Conservation (phyloP, 2,113 vertebrate genomes). For the Brevimyrus niger region DNA sequence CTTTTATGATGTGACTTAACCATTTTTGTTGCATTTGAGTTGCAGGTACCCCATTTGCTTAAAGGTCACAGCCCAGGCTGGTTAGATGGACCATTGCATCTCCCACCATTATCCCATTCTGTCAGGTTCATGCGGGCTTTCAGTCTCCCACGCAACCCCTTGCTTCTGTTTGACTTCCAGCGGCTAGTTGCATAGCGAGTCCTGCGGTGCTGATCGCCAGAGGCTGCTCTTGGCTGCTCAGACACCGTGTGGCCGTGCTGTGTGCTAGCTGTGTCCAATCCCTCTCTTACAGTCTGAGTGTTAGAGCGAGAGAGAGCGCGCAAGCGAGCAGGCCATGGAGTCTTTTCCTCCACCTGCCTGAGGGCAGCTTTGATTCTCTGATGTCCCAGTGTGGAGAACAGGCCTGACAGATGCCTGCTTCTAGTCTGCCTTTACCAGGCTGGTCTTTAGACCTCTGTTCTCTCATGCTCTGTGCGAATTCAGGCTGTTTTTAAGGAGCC, state of each 20-base stretch:
- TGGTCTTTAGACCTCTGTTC: background rate
- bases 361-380: background rate
- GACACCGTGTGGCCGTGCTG: background rate
- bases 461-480: background rate
- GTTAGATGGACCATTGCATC: background rate
- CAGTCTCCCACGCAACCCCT: background rate
- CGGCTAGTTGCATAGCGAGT: background rate
- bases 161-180: background rate
- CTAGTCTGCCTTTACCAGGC: background rate
- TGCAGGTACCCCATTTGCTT: conserved; percentile 11
- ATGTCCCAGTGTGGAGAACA: background rate
- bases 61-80: background rate
- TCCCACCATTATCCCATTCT: background rate
- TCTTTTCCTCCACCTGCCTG: background rate
- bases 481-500: background rate
- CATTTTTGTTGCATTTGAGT: conserved; percentile 17
- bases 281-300: background rate
- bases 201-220: background rate
- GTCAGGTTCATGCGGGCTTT: background rate
- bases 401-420: background rate
- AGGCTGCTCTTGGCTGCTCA: background rate
- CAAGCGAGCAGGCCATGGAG: background rate
- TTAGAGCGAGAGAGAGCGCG: background rate
- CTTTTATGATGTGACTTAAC: conserved; percentile 10
- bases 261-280: background rate